These are phyloP conservation scores for Solen grandis DNA, from an alignment of 1,140 invertebrate species.

Conservation along the genomic window DNA sequence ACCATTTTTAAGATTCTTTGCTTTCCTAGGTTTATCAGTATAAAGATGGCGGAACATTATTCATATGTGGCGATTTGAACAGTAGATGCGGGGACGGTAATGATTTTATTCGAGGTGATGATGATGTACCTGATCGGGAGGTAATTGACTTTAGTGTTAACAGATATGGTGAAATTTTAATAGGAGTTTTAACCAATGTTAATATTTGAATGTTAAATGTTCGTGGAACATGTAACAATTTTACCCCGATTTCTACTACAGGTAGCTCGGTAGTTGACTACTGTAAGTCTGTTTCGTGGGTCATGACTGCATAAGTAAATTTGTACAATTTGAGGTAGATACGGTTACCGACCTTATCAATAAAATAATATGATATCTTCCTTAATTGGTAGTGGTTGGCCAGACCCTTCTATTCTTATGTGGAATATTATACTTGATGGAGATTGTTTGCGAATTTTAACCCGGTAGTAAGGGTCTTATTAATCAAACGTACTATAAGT, in stretches of 20 bases:
- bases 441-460: too few species aligned
- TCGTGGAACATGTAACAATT: slow-evolving; percentile 7
- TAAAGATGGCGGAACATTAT: slow-evolving; percentile 27
- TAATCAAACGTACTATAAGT: slow-evolving; percentile 22
- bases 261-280: slow-evolving; percentile 48
- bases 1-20: slow-evolving; percentile 17
- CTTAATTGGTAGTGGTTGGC: background rate
- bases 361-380: background rate
- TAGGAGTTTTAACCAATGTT: slow-evolving; percentile 28
- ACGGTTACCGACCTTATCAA: slow-evolving; percentile 18
- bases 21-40: slow-evolving; percentile 12
- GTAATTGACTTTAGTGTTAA: slow-evolving; percentile 39
- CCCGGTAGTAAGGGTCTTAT: too few species aligned
- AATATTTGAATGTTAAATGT: slow-evolving; percentile 51
- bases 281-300: slow-evolving; percentile 13
- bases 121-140: slow-evolving; percentile 14
- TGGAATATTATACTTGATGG: too few species aligned
- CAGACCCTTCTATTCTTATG: too few species aligned
- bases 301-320: slow-evolving; percentile 11
- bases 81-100: too few species aligned
- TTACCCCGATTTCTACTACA: slow-evolving; percentile 36
- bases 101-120: slow-evolving; percentile 41
- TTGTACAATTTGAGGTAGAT: background rate
- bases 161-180: slow-evolving; percentile 36
- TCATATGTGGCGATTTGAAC: slow-evolving; percentile 46